Conservation (phyloP, 2,113 vertebrate genomes). For the Alexandromys fortis region DNA sequence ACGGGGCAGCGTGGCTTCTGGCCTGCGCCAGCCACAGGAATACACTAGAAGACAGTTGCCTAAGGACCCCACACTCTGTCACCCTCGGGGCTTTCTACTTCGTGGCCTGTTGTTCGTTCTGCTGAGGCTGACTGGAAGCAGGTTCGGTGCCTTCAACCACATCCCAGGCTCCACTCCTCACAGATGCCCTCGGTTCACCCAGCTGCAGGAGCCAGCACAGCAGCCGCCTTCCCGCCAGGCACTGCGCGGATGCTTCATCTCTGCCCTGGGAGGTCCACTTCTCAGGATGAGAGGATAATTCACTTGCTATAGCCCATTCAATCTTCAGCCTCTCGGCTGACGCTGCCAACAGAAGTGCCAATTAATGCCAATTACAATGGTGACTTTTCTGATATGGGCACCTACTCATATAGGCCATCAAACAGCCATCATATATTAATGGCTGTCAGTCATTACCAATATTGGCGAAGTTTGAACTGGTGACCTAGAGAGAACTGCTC, state of each 20-base stretch:
- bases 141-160: constrained; percentile 19
- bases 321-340: constrained; percentile 79
- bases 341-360: constrained; percentile 81
- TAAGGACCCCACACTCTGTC: constrained; percentile 46
- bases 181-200: constrained; percentile 37
- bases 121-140: constrained; percentile 43
- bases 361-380: constrained; percentile 84
- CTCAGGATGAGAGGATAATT: constrained; percentile 79
- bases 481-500: constrained; percentile 79
- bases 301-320: constrained; percentile 74
- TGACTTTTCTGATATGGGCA: constrained; percentile 83
- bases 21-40: constrained; percentile 53
- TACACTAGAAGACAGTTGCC: not conserved
- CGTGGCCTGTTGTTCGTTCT: not conserved
- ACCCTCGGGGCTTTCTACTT: not conserved
- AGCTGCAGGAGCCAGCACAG: not conserved
- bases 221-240: constrained; percentile 53
- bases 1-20: constrained; percentile 48
- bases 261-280: constrained; percentile 73
- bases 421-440: constrained; percentile 76
- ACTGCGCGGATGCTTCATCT: constrained; percentile 53
- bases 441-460: constrained; percentile 74
- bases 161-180: not conserved
- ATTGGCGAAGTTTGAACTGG: constrained; percentile 74
- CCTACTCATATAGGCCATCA: constrained; percentile 78